These are phyloP conservation scores for Lipophrys pholis DNA, from an alignment of 2,113 vertebrate genomes.

Conservation along the genomic window DNA sequence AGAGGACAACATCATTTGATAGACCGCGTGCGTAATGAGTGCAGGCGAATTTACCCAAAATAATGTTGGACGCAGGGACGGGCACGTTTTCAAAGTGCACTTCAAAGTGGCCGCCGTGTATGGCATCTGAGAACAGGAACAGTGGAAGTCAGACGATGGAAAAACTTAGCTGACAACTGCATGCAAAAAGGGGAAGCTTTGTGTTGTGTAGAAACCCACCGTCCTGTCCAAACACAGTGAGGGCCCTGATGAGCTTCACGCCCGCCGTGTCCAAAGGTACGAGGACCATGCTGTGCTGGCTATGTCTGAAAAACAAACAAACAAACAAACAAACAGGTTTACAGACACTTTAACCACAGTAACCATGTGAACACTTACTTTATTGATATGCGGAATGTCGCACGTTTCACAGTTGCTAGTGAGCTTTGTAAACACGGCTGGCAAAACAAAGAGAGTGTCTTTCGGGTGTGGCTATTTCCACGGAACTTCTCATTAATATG, in stretches of 20 bases:
- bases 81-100: conserved; percentile 89
- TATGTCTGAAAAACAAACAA: conserved; percentile 79
- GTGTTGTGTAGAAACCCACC: conserved; percentile 82
- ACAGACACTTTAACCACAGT: not conserved
- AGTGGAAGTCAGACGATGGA: not conserved
- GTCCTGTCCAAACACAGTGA: conserved; percentile 91
- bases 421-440: not conserved
- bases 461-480: conserved; percentile 34
- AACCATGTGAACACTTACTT: not conserved
- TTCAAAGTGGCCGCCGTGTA: conserved; percentile 95
- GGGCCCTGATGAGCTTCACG: conserved; percentile 86
- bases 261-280: conserved; percentile 89
- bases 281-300: conserved; percentile 91
- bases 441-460: not conserved
- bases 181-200: not conserved
- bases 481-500: not conserved
- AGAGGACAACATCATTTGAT: not conserved
- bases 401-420: not conserved
- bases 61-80: conserved; percentile 88
- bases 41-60: conserved; percentile 83
- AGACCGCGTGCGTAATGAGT: not conserved
- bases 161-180: not conserved
- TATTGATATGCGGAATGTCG: not conserved
- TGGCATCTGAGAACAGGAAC: conserved; percentile 82
- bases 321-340: not conserved